Evolutionary conservation across 2,888 invertebrate species (phyloP), one percentile per base, ranked within the genome.

Genomic region (Acanthosoma haemorrhoidale): DNA sequence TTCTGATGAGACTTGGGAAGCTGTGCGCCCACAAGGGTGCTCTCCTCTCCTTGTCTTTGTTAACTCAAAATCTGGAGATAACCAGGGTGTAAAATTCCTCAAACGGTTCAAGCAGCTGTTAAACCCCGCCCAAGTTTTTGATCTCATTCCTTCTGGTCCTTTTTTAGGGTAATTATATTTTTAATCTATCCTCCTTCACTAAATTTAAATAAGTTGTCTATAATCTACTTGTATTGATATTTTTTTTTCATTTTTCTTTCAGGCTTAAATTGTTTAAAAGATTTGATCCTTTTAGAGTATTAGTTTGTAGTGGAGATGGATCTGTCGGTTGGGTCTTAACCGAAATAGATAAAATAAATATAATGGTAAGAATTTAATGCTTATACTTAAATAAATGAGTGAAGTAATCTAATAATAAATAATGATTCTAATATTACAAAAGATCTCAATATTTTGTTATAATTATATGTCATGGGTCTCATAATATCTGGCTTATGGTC

Each of bases 311-410:
- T 59, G 97, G 97, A 0, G 97, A 98, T 80, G 97, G 97, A 18
- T 96, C 95, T 36, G 95, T 97, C 8, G 96, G 97, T 68, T 98
- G 97, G 97, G 97, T 98, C 72, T 86, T 98, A 73, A 92, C 94
- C 75, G 96, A 97, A 81, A 92, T 97, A 75, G 97, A 97, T 82
- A 90, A 92, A 77, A 85, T 97, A 75, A 92, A 92, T 79, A 92
- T 97, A 89, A 94, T 95, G 82, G 95, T 96, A 82, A 87, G 90
- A 86, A 69, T 51, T 67, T 43, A 43, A 39, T 34, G 39, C 31
- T n/a, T n/a, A 21, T 38, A 18, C 16, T 18, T 5, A 21, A 38
- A 15, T 15, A 4, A 21, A 69, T 25, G 15, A 13, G 39, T 51
- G n/a, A 11, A 57, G 21, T 43, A 32, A 29, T 21, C 5, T 4